Base-by-base conservation (phyloP, 2,113 vertebrate genomes). In the Micronycteris hirsuta region DNA sequence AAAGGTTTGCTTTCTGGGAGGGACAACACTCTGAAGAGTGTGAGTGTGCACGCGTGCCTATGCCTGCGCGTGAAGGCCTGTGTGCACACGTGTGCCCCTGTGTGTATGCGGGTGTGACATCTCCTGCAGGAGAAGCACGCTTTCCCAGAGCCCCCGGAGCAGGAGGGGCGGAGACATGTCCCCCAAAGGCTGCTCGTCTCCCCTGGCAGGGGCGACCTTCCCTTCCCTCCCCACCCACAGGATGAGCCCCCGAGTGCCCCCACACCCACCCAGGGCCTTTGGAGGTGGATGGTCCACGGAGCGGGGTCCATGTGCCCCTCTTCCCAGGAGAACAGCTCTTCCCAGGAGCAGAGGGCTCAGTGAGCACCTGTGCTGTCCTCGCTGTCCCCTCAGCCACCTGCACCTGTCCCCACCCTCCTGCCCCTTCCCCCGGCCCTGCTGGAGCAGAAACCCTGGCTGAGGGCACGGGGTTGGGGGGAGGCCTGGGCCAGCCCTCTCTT, bases 341-440 rank as follows among this genome's bases (percentile, higher is more conserved):
- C 28, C 14, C 17, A 2, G 15, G 24, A 71, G 9, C 73, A 47
- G n/a, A 65, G 28, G 82, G 28, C 13, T n/a, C 0, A 2, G 1
- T 31, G 68, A 63, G 43, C 36, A 6, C 24, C 24, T 3, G 10
- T 26, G 58, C 52, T 1, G 20, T 36, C 47, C 33, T 74, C 17
- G 0, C 43, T 1, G 0, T 7, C 19, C n/a, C 68, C 19, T 1
- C 6, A 10, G 5, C 5, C 4, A 1, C 13, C 65, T 7, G 31
- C 16, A 1, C 1, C 9, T 15, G 2, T 36, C 33, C 43, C n/a
- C 1, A 58, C 28, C 20, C 56, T 58, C 2, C 56, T 58, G 7
- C 56, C 56, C 56, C 56, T 20, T 1, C 33, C 13, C 2, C 26
- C 0, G 6, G 1, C 28, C 7, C 12, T 3, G 13, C 58, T 26